These are phyloP conservation scores for Gyps fulvus DNA, from an alignment of 2,113 vertebrate genomes.

Conservation along the genomic window DNA sequence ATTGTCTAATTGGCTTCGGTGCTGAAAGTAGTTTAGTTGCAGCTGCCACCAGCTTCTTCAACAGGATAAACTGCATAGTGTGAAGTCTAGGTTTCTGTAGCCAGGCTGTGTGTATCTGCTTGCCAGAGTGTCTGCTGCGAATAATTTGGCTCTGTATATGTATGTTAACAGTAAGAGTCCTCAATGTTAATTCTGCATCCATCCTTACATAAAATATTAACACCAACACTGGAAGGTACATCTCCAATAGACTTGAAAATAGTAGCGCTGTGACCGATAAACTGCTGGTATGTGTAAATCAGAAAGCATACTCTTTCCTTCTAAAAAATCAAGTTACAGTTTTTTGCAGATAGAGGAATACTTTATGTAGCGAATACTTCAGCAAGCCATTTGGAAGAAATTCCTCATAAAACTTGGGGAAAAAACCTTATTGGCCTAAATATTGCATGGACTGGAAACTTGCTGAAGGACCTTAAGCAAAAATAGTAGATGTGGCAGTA, in stretches of 20 bases:
- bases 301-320: background rate
- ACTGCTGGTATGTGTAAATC: background rate
- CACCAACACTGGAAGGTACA: background rate
- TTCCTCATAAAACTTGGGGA: background rate
- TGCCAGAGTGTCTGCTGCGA: background rate
- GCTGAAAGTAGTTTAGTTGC: background rate
- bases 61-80: background rate
- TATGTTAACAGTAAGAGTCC: background rate
- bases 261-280: background rate
- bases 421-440: background rate
- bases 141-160: background rate
- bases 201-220: background rate
- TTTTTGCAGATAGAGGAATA: background rate
- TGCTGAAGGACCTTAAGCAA: background rate
- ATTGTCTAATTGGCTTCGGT: background rate
- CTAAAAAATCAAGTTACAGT: background rate
- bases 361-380: background rate
- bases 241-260: background rate
- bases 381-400: conserved; percentile 14
- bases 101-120: background rate
- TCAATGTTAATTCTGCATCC: background rate
- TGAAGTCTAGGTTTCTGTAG: background rate
- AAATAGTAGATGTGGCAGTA: conserved; percentile 44
- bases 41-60: background rate
- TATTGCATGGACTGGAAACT: background rate